These are phyloP conservation scores for Laodelphax striatellus DNA, from an alignment of 1,140 invertebrate species.

Conservation along the genomic window DNA sequence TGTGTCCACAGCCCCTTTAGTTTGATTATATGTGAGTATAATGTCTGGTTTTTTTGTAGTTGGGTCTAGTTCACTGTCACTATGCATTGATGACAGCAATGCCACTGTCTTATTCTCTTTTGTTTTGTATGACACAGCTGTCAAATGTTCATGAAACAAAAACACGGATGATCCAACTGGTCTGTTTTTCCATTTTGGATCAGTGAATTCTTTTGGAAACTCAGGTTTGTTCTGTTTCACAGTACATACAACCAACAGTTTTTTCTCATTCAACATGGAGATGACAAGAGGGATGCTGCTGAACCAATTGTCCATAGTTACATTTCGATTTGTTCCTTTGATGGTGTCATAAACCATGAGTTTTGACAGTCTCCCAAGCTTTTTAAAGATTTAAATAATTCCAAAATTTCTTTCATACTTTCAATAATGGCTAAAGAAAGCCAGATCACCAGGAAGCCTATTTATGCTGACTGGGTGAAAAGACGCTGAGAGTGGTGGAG, in stretches of 20 bases:
- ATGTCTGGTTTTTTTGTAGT: conserved; percentile 30
- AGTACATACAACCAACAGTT: neutral
- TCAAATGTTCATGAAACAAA: conserved; percentile 10
- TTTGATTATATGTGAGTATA: conserved; percentile 31
- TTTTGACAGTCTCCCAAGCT: too few species aligned
- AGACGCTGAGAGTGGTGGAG: too few species aligned
- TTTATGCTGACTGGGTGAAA: too few species aligned
- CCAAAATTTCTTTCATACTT: too few species aligned
- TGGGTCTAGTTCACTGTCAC: conserved; percentile 18
- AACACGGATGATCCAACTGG: neutral
- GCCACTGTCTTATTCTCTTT: conserved; percentile 21
- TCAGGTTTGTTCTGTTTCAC: conserved; percentile 25
- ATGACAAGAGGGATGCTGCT: too few species aligned
- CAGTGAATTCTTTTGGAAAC: conserved; percentile 13
- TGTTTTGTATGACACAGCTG: conserved; percentile 23
- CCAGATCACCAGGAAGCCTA: too few species aligned
- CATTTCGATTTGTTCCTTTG: neutral
- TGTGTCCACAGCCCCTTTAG: conserved; percentile 35
- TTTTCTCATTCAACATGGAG: too few species aligned
- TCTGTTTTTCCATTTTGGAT: neutral
- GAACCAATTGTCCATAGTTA: too few species aligned
- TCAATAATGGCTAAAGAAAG: too few species aligned
- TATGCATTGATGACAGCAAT: conserved; percentile 22
- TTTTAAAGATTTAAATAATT: too few species aligned
- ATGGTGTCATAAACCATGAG: too few species aligned